phyloP scores from a whole-genome alignment of 2,797 vertebrate genomes.

The Xenopus petersii region DNA sequence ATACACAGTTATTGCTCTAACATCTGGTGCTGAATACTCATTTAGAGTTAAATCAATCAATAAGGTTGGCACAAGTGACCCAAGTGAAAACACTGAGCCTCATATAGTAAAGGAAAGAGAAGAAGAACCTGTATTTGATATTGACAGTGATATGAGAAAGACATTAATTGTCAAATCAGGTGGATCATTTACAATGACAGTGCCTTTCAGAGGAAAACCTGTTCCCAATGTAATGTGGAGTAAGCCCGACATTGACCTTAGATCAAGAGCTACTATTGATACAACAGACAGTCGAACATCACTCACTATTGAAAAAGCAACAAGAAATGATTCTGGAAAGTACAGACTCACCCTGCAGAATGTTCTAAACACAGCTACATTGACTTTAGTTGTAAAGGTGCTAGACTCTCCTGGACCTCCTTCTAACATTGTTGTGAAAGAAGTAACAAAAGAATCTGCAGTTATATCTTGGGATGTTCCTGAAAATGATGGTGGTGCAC shows the following conservation, averaged over 20 bases:
- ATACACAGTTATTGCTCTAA: slow-evolving; percentile 82
- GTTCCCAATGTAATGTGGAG: slow-evolving; percentile 81
- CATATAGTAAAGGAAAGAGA: slow-evolving; percentile 85
- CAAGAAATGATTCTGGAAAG: slow-evolving; percentile 91
- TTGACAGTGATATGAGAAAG: slow-evolving; percentile 91
- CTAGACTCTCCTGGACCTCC: slow-evolving; percentile 94
- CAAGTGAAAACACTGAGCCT: slow-evolving; percentile 78
- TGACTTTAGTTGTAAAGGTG: slow-evolving; percentile 90
- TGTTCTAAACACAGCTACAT: slow-evolving; percentile 77
- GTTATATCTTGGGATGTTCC: slow-evolving; percentile 87
- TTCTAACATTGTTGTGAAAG: slow-evolving; percentile 76
- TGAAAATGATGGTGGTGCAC: slow-evolving; percentile 91
- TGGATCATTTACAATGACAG: slow-evolving; percentile 86
- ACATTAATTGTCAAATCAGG: slow-evolving; percentile 88
- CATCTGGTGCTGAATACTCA: slow-evolving; percentile 79
- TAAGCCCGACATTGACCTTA: slow-evolving; percentile 88
- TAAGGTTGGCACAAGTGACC: slow-evolving; percentile 84
- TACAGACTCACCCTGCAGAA: slow-evolving; percentile 90
- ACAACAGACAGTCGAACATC: slow-evolving; percentile 79
- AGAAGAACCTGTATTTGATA: slow-evolving; percentile 89
- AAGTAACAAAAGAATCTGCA: slow-evolving; percentile 88
- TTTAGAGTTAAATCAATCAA: slow-evolving; percentile 91
- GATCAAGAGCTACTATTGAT: slow-evolving; percentile 84
- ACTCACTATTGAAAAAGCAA: slow-evolving; percentile 90
- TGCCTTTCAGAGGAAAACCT: slow-evolving; percentile 90